Base-by-base conservation (phyloP, 1,140 invertebrate genomes). In the Drosophila rufa region DNA sequence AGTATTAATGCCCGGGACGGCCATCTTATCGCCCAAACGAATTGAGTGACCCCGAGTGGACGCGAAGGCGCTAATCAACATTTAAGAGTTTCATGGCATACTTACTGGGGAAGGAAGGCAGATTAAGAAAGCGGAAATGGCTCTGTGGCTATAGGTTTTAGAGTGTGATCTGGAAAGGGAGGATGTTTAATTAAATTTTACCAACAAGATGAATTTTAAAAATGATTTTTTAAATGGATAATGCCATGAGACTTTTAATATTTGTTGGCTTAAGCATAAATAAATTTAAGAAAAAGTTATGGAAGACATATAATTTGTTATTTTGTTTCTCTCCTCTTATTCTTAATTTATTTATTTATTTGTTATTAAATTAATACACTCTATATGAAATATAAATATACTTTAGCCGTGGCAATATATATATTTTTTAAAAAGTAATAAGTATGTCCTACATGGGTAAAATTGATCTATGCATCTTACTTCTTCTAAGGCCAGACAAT, bases 1-100 rank as follows among this genome's bases (percentile, higher is more conserved):
- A 76, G 70, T 73, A 74, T 74, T 74, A 73, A 73, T 73, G 69
- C 67, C 69, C 53, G 19, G 43, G 45, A 30, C 62, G 48, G 14
- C 47, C 47, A 43, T 56, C 67, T 70, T 46, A 70, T 70, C 40
- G 15, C 42, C n/a, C 19, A 4, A 30, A 47, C 22, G 50, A 71
- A 71, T 56, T 48, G 65, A 40, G 25, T 43, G 45, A 30, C 53
- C 65, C 65, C 33, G 11, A 30, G 9, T 8, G 43, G 48, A 45
- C 42, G 30, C 33, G 11, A 60, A 45, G 67, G 45, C 51, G 51
- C 38, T 73, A 73, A 73, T 60, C 68, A 71, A 50, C 67, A 70
- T 71, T 71, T 71, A 71, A 71, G 51, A 71, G 67, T 45, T 73
- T 71, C 45, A 73, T 73, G 0, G 66, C 19, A 14, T 38, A 50